These are phyloP conservation scores for Enteromius mattozi DNA, from an alignment of 2,797 vertebrate species.

Conservation along the genomic window DNA sequence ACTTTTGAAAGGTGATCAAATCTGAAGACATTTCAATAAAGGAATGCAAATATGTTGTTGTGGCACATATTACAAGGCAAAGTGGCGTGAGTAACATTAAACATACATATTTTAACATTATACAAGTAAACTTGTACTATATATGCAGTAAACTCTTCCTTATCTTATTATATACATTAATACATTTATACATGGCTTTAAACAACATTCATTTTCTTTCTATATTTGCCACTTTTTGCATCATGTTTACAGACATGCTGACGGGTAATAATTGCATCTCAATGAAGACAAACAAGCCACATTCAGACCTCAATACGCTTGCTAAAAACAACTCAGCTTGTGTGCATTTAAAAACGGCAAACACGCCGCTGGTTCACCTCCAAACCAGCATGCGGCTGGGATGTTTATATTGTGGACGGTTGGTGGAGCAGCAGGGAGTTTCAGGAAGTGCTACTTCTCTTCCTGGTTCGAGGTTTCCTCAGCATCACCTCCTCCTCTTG, in stretches of 20 bases:
- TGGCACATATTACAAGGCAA: conserved; percentile 42
- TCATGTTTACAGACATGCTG: conserved; percentile 24
- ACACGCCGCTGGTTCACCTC: conserved; percentile 42
- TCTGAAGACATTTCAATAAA: conserved; percentile 9
- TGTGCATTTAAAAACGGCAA: conserved; percentile 29
- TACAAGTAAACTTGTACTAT: conserved; percentile 34
- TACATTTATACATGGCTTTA: conserved; percentile 39
- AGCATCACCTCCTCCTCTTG: conserved; percentile 82
- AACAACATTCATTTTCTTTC: conserved; percentile 23
- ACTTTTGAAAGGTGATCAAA: neutral
- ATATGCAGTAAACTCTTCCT: neutral
- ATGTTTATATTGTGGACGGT: neutral
- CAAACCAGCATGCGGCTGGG: conserved; percentile 28
- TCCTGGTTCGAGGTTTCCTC: conserved; percentile 79
- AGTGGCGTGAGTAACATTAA: conserved; percentile 1
- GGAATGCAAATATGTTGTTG: conserved; percentile 41
- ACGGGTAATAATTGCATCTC: conserved; percentile 25
- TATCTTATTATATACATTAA: conserved; percentile 12
- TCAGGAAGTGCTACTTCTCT: conserved; percentile 92
- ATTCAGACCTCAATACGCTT: conserved; percentile 28
- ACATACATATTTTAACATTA: conserved; percentile 20
- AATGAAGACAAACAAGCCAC: conserved; percentile 21
- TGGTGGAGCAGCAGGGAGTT: neutral
- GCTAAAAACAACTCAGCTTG: conserved; percentile 22
- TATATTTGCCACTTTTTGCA: conserved; percentile 30